phyloP scores from a whole-genome alignment of 2,888 invertebrate genomes.

The Charanyca ferruginea region DNA sequence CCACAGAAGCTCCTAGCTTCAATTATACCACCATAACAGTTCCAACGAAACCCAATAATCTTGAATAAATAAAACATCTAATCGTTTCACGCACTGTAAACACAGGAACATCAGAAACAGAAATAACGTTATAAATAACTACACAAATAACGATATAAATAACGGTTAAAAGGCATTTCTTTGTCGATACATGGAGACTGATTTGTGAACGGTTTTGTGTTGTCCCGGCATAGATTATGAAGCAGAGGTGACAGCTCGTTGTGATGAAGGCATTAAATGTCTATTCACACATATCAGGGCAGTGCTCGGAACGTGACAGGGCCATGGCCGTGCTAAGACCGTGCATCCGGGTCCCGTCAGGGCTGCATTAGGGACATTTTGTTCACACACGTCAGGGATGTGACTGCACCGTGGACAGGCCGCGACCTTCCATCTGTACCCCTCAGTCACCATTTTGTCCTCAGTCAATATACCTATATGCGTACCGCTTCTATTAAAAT shows the following conservation, averaged over 20 bases:
- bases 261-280: too few relatives aligned
- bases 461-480: too few relatives aligned
- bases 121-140: conserved; percentile 85
- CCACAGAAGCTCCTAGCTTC: conserved; percentile 43
- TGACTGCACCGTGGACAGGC: too few relatives aligned
- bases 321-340: too few relatives aligned
- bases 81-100: conserved; percentile 60
- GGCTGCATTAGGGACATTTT: too few relatives aligned
- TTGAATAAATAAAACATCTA: conserved; percentile 55
- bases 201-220: conserved; percentile 83
- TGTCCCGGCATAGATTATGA: conserved; percentile 50
- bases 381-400: too few relatives aligned
- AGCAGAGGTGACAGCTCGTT: conserved; percentile 16
- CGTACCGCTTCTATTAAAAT: too few relatives aligned
- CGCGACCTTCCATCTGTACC: too few relatives aligned
- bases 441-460: too few relatives aligned
- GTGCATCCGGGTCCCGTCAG: too few relatives aligned
- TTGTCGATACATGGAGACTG: conserved; percentile 86
- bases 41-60: conserved; percentile 56
- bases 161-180: conserved; percentile 82
- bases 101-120: conserved; percentile 60
- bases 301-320: too few relatives aligned
- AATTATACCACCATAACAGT: conserved; percentile 56
- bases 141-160: conserved; percentile 87
- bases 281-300: too few relatives aligned